Evolutionary conservation across 2,888 invertebrate species (phyloP), one percentile per base, ranked within the genome.

Genomic region (Andrena haemorrhoa): DNA sequence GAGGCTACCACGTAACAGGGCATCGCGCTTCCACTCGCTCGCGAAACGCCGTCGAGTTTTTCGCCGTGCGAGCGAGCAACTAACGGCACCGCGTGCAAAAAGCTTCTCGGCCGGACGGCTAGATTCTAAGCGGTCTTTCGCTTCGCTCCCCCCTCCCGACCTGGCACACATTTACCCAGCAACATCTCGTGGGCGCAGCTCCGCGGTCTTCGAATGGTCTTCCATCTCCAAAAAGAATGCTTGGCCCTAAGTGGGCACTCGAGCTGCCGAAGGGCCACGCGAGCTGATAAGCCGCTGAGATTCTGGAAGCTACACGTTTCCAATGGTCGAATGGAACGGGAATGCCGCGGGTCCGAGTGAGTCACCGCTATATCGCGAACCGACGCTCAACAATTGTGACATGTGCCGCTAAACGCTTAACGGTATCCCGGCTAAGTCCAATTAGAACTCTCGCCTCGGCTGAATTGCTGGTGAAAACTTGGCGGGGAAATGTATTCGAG

Each of bases 381-480:
- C 60, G 66, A 69, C 75, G 77, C 63, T 71, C 76, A 75, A 86
- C 77, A 81, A 82, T 88, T 86, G 86, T 82, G 89, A 87, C 85
- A 83, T 83, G 83, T 80, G 83, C 88, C 89, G 87, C 85, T 89
- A 88, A 91, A 89, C 76, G 83, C 74, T 88, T 83, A 84, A 86
- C 86, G 84, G 85, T 87, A 79, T 71, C 77, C 31, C 78, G 72
- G 85, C 86, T 88, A 86, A 89, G 88, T 88, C 80, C 89, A 88
- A 90, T 90, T 89, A 87, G 83, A 85, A 69, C 77, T 79, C 70
- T 82, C 58, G 0, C 6, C 35, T 16, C 16, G 4, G 4, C 16
- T 41, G 0, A 41, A 41, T 41, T 4, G 41, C 47, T 26, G 2
- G 23, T 1, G 1, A 2, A 51, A 6, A 29, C 20, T 12, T 16